Evolutionary conservation across 2,113 vertebrate species (phyloP).

Genomic region (Poeciliopsis prolifica): DNA sequence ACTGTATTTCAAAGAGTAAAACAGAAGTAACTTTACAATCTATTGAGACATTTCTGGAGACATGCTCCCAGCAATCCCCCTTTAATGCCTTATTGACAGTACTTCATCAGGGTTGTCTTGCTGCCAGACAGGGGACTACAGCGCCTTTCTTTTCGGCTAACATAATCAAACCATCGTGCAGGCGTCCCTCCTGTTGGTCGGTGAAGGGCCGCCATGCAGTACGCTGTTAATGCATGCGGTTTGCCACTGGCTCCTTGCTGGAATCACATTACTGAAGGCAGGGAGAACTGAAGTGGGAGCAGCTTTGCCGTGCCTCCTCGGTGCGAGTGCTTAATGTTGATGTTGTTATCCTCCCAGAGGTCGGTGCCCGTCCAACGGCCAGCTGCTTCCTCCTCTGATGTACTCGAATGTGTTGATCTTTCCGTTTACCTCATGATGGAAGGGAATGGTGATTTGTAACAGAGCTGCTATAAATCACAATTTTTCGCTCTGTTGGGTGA

Average conservation of each 20-base stretch:
- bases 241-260: slow-evolving; percentile 39
- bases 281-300: slow-evolving; percentile 25
- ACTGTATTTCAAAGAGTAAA: neutral
- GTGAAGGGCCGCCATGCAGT: slow-evolving; percentile 19
- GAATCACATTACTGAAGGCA: slow-evolving; percentile 45
- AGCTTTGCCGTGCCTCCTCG: slow-evolving; percentile 49
- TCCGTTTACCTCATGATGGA: slow-evolving; percentile 76
- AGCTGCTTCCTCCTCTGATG: slow-evolving; percentile 77
- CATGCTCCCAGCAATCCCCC: neutral
- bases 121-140: slow-evolving; percentile 20
- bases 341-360: slow-evolving; percentile 72
- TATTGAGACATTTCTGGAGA: neutral
- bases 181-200: slow-evolving; percentile 21
- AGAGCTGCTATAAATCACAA: slow-evolving; percentile 63
- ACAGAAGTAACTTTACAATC: neutral
- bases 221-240: slow-evolving; percentile 43
- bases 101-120: slow-evolving; percentile 12
- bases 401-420: slow-evolving; percentile 76
- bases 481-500: slow-evolving; percentile 41
- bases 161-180: slow-evolving; percentile 18
- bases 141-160: slow-evolving; percentile 17
- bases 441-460: slow-evolving; percentile 46
- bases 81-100: slow-evolving; percentile 22
- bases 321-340: slow-evolving; percentile 62
- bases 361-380: slow-evolving; percentile 63